Evolutionary conservation across 2,113 vertebrate genomes (phyloP).

Genomic region (Mustela nigripes): DNA sequence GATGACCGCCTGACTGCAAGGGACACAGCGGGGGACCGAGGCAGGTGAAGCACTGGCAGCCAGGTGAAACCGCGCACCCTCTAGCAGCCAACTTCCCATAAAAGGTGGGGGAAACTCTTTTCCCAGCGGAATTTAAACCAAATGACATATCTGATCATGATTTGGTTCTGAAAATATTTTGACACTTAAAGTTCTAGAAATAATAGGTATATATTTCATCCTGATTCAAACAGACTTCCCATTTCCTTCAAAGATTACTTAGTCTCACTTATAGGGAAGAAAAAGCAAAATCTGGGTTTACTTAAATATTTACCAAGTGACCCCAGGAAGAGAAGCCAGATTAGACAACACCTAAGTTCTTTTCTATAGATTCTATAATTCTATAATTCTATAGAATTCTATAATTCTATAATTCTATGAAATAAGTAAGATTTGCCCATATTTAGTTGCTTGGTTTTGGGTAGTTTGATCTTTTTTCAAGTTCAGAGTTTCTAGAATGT

Average conservation of each 20-base stretch:
- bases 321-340: not conserved
- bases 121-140: not conserved
- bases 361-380: not conserved
- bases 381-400: too few species aligned
- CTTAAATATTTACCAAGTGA: not conserved
- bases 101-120: not conserved
- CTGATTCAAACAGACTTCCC: not conserved
- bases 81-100: too few species aligned
- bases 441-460: not conserved
- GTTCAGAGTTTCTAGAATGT: not conserved
- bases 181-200: not conserved
- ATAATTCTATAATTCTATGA: not conserved
- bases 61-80: rapidly evolving
- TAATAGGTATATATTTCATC: not conserved
- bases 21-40: not conserved
- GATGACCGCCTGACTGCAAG: not conserved
- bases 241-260: constrained; percentile 18
- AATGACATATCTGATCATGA: not conserved
- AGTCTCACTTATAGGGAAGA: not conserved
- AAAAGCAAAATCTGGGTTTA: not conserved
- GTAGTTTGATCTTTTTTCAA: not conserved
- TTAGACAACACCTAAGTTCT: not conserved
- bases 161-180: constrained; percentile 24
- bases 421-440: not conserved
- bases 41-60: too few species aligned